Base-by-base conservation (phyloP, 2,113 vertebrate species). In the Lepus americanus region DNA sequence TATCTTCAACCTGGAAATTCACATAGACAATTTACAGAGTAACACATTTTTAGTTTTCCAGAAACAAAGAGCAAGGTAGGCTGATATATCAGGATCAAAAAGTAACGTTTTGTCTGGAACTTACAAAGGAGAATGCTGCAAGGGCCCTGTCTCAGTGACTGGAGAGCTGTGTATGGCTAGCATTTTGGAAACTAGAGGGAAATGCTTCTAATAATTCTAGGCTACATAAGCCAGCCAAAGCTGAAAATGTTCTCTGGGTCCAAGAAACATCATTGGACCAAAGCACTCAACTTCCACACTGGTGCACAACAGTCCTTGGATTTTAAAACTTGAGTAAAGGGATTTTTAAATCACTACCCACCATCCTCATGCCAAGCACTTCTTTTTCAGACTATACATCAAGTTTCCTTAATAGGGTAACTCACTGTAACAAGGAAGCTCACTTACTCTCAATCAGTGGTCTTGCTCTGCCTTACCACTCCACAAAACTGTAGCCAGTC, bases 1-100 rank as follows among this genome's bases (percentile, higher is more conserved):
- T 83, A 92, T n/a, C 55, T 94, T 88, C 77, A 95, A 92, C 92
- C 22, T 73, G 63, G 23, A 94, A 96, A 89, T 88, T 95, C 81
- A 87, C 67, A 66, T 70, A 85, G 44, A 72, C 4, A 53, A 22
- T 92, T 93, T 87, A 59, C 55, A 59, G 12, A 59, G 17, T 59
- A 16, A 59, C 55, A 59, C 55, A 59, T 59, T 59, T 59, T 14
- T 14, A 82, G 39, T 84, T 94, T 85, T 12, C 17, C 69, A n/a
- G 39, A 94, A 92, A 39, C 29, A 61, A 67, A 94, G 27, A 51
- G 49, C 39, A 76, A 72, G 22, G 20, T 39, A 64, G 27, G 53
- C 27, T 44, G 44, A 44, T 44, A 12, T 67, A 74, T n/a, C 27
- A 76, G 31, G 4, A 1, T 77, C 66, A 13, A 53, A 81, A 79